These are phyloP conservation scores for Hirtodrosophila alboralis DNA, from an alignment of 2,888 invertebrate species.

Conservation along the genomic window DNA sequence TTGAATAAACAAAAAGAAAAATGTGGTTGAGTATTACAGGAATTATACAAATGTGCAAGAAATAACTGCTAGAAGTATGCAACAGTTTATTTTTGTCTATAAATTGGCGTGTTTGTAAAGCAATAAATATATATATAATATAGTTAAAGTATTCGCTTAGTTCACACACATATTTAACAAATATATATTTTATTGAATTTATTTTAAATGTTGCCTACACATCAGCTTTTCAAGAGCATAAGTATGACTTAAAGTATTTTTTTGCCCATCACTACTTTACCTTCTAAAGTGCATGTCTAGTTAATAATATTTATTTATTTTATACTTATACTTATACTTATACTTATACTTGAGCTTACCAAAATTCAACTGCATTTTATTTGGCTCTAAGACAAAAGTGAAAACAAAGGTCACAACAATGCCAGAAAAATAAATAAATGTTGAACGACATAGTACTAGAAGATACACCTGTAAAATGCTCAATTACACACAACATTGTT, in stretches of 20 bases:
- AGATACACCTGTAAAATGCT: constrained; percentile 26
- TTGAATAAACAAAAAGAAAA: too few relatives aligned
- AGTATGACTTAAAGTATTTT: constrained; percentile 3
- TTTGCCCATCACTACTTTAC: not conserved
- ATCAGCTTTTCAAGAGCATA: constrained; percentile 14
- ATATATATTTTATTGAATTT: too few relatives aligned
- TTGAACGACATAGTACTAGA: constrained; percentile 13
- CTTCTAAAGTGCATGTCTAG: not conserved
- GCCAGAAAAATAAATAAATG: constrained; percentile 15
- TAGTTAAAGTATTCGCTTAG: too few relatives aligned
- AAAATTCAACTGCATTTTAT: constrained; percentile 6
- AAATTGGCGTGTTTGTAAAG: too few relatives aligned
- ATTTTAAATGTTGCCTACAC: too few relatives aligned
- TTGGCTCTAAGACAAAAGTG: constrained; percentile 8
- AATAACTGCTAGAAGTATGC: too few relatives aligned
- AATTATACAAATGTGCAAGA: too few relatives aligned
- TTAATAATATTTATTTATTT: not conserved
- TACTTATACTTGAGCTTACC: constrained; percentile 4
- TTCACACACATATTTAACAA: too few relatives aligned
- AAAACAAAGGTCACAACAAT: constrained; percentile 43
- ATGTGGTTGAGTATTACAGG: too few relatives aligned
- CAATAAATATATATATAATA: too few relatives aligned
- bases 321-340: constrained; percentile 5
- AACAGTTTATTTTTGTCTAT: too few relatives aligned
- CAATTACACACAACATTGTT: constrained; percentile 25